Evolutionary conservation across 2,113 vertebrate genomes (phyloP).

Genomic region (Indicator indicator): DNA sequence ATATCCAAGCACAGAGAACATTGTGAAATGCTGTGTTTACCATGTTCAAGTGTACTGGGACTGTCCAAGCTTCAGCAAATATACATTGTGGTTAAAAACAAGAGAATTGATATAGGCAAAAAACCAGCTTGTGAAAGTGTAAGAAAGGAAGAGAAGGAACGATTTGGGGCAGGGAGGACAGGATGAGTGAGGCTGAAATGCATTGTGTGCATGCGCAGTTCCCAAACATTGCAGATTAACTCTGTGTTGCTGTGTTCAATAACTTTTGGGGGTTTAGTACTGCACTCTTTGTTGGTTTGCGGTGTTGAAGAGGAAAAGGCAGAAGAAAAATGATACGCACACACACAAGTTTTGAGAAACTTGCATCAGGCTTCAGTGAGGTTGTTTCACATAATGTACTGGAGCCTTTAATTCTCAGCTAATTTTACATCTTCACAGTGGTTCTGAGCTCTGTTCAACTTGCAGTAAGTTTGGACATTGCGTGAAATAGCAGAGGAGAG

Average conservation of each 20-base stretch:
- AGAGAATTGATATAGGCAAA: neutral
- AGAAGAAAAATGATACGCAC: neutral
- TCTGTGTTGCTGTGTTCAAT: neutral
- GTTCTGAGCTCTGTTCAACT: neutral
- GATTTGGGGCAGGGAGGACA: neutral
- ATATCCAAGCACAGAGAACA: neutral
- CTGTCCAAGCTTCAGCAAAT: conserved; percentile 41
- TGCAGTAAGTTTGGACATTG: neutral
- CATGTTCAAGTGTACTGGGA: neutral
- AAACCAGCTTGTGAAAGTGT: conserved; percentile 2
- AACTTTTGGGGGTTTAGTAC: neutral
- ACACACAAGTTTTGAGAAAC: neutral
- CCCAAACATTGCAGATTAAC: neutral
- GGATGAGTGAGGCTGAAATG: neutral
- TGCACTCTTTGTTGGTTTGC: neutral
- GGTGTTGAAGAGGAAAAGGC: neutral
- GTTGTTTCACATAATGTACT: neutral
- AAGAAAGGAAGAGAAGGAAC: neutral
- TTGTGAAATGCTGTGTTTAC: conserved; percentile 48
- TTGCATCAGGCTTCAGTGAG: neutral
- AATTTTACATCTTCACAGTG: neutral
- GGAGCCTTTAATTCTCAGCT: neutral
- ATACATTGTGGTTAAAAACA: conserved; percentile 44
- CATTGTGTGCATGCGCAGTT: neutral
- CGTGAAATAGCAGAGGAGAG: neutral